Conservation (phyloP, 2,113 vertebrate genomes). For the Nothoprocta perdicaria region DNA sequence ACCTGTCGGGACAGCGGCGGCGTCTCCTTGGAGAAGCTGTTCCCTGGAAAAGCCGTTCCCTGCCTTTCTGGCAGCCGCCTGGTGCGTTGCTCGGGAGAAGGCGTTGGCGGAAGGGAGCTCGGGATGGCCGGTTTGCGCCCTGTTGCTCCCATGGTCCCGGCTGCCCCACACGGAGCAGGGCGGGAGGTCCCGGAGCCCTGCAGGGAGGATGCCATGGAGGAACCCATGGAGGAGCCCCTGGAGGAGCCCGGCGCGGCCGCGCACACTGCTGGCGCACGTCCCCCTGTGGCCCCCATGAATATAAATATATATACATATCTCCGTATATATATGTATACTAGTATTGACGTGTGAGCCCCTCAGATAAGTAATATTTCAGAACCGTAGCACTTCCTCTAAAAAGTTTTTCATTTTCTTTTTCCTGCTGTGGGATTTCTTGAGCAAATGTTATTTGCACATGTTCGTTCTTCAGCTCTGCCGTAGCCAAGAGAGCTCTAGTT, state of each 20-base stretch:
- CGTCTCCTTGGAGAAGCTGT: neutral
- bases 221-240: too few species aligned
- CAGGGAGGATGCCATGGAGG: too few species aligned
- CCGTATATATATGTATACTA: neutral
- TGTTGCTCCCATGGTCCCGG: neutral
- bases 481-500: slow-evolving; percentile 51
- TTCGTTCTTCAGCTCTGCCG: slow-evolving; percentile 28
- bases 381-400: neutral
- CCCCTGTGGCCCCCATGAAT: neutral
- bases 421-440: slow-evolving; percentile 44
- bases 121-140: neutral
- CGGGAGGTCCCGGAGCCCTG: too few species aligned
- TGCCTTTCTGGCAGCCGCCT: neutral
- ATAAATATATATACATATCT: neutral
- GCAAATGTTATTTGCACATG: slow-evolving; percentile 62
- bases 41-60: neutral
- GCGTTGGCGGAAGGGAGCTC: neutral
- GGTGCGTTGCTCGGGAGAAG: neutral
- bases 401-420: slow-evolving; percentile 31
- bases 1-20: neutral
- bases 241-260: too few species aligned
- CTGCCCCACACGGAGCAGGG: neutral
- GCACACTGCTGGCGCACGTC: too few species aligned
- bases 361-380: slow-evolving; percentile 15
- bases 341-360: neutral